Evolutionary conservation across 2,113 vertebrate species (phyloP).

Genomic region (Dipodomys spectabilis): DNA sequence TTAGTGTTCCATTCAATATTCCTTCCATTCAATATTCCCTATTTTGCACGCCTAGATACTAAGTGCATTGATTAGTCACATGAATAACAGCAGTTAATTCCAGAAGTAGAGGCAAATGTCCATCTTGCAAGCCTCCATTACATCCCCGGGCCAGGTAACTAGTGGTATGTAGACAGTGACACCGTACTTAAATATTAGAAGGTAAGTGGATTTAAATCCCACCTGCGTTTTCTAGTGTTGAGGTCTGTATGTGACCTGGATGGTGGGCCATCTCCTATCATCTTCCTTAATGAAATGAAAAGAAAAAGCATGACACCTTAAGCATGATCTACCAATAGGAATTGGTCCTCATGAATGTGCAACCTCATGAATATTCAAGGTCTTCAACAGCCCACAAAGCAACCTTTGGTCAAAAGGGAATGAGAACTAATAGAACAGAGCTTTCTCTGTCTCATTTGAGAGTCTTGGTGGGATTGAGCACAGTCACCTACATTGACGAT

Average conservation of each 20-base stretch:
- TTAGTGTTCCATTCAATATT: not conserved
- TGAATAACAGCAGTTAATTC: not conserved
- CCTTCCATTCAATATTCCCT: not conserved
- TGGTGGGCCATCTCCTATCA: not conserved
- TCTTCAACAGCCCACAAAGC: not conserved
- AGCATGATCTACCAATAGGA: not conserved
- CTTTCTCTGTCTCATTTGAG: not conserved
- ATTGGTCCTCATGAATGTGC: not conserved
- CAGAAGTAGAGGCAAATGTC: conserved; percentile 9
- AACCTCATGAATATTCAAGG: not conserved
- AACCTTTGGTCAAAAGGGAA: not conserved
- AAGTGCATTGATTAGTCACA: conserved; percentile 3
- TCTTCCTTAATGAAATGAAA: not conserved
- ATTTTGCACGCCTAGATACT: conserved; percentile 21
- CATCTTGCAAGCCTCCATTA: not conserved
- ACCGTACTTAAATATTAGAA: not conserved
- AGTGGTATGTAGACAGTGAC: not conserved
- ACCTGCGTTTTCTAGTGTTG: not conserved
- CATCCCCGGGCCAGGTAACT: not conserved
- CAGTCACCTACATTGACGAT: not conserved
- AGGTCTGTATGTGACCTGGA: not conserved
- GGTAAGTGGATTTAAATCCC: not conserved
- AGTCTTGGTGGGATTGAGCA: not conserved
- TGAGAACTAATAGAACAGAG: not conserved
- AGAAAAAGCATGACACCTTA: not conserved